Base-by-base conservation (phyloP, 1,140 invertebrate species). In the Bombus fervidus region DNA sequence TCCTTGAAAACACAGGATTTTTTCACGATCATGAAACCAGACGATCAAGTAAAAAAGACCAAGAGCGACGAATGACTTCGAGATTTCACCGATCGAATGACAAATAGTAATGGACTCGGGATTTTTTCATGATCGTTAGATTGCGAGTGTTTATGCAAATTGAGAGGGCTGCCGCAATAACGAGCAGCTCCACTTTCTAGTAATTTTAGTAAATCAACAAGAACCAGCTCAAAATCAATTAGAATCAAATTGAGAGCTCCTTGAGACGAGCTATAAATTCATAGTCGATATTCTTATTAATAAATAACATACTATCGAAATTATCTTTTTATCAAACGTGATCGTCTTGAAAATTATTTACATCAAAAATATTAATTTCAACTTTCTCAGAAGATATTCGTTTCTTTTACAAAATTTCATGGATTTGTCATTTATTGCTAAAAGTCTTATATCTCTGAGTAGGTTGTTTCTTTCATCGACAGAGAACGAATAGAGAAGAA, bases 1-100 rank as follows among this genome's bases (percentile, higher is more conserved):
- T 78, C 66, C 53, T 79, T 84, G 68, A 31, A 22, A 80, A 72
- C 68, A 22, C 28, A 37, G 39, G n/a, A n/a, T 59, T 59, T 28
- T 57, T 34, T 43, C 9, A 5, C 25, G 9, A n/a, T 5, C 59
- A 13, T 15, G 39, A 57, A 73, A 43, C 37, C 8, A 66, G 57
- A 64, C 47, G 69, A 57, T 22, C 25, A 9, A 34, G 18, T 5
- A 3, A 6, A 15, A 12, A 34, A 15, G 5, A 34, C 1, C 5
- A 4, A 69, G 28, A 77, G 59, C 22, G 1, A 37, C 2, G 25
- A 68, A 22, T 18, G 10, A 12, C 37, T 39, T 25, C 2, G 43
- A 37, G 18, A 43, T 43, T 4, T 31, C 18, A 43, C 28, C 66
- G 39, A 73, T 41, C 31, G 71, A 43, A 43, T 39, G 31, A n/a